These are phyloP conservation scores for Darevskia mixta DNA, from an alignment of 2,797 vertebrate species.

Conservation along the genomic window DNA sequence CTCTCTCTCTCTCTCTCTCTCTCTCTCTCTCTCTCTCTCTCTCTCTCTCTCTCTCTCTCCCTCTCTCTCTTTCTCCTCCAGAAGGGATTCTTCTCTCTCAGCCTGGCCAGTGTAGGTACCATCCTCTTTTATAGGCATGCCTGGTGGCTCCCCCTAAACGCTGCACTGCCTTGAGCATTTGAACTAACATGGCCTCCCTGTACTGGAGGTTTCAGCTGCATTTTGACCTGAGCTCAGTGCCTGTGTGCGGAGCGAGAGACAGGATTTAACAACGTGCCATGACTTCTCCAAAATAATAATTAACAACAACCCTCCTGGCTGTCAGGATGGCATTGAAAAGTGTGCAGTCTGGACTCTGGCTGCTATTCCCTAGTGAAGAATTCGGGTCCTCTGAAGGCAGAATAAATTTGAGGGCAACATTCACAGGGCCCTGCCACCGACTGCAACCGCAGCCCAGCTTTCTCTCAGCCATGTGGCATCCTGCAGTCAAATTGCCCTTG, in stretches of 20 bases:
- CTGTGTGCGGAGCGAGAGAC: background rate
- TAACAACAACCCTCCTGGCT: background rate
- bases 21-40: background rate
- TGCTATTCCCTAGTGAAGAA: background rate
- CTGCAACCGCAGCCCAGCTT: background rate
- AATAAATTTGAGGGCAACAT: background rate
- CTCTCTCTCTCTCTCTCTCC: background rate
- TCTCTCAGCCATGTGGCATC: background rate
- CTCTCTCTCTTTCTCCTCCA: conserved; percentile 30
- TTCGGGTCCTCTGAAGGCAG: background rate
- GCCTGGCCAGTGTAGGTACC: conserved; percentile 81
- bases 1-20: background rate
- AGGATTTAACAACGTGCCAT: background rate
- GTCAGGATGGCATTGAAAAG: background rate
- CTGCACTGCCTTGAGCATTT: background rate
- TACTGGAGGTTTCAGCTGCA: background rate
- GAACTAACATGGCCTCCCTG: background rate
- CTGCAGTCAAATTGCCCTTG: background rate
- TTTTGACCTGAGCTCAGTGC: background rate
- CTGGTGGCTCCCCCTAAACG: background rate
- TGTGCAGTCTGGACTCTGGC: background rate
- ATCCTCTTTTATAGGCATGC: background rate
- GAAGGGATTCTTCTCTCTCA: conserved; percentile 83
- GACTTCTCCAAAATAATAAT: background rate
- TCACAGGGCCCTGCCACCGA: background rate